Percentiles rank a stretch among this genome's conserved stretches.
Conservation (phyloP, 1,140 invertebrate species). For the Listronotus oregonensis region DNA sequence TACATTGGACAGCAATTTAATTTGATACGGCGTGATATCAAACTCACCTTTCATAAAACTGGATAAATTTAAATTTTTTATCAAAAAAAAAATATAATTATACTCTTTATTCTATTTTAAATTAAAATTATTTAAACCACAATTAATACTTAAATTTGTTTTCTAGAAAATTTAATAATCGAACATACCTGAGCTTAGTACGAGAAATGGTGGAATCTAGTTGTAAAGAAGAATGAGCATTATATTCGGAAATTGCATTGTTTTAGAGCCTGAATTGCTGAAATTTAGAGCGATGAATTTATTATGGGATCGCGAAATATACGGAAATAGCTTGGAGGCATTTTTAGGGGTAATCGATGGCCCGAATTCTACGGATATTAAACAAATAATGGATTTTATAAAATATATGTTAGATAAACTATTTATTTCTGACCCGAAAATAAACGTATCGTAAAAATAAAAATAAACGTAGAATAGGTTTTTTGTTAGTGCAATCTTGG, state of each 20-base stretch:
- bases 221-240: constrained; percentile 8
- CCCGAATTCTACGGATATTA: constrained; percentile 12
- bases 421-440: no score
- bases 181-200: neutral
- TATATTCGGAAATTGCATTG: constrained; percentile 31
- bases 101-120: no score
- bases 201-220: neutral
- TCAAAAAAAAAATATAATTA: no score
- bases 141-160: neutral
- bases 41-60: no score
- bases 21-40: no score
- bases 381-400: constrained; percentile 8
- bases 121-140: no score
- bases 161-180: neutral
- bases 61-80: no score
- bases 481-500: no score
- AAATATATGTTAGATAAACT: neutral
- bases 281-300: constrained; percentile 24
- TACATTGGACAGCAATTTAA: no score
- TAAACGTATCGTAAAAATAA: no score
- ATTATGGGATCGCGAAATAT: constrained; percentile 7
- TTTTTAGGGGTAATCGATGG: constrained; percentile 20
- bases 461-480: no score
- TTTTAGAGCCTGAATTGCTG: constrained; percentile 19
- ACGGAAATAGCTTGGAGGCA: constrained; percentile 22